These are phyloP conservation scores for Molossus alvarezi DNA, from an alignment of 2,797 vertebrate species.

Conservation along the genomic window DNA sequence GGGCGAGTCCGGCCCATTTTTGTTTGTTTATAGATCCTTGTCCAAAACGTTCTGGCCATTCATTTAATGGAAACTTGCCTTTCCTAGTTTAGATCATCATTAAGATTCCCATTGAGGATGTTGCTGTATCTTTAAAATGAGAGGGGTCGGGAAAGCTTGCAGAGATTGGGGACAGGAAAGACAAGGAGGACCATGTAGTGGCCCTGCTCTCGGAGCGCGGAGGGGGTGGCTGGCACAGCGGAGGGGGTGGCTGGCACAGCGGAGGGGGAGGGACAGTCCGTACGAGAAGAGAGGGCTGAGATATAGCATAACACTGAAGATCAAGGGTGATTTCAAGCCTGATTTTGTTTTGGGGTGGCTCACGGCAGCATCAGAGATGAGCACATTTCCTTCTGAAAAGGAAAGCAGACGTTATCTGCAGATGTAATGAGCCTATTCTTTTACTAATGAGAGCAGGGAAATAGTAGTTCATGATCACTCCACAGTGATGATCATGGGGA, in stretches of 20 bases:
- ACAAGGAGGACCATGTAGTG: not conserved
- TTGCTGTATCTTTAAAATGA: not conserved
- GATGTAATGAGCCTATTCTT: not conserved
- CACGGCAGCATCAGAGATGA: not conserved
- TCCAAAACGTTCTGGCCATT: not conserved
- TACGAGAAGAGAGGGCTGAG: not conserved
- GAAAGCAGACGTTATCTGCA: not conserved
- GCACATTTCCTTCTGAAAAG: constrained; percentile 17
- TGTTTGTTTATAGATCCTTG: not conserved
- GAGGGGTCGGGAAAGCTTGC: not conserved
- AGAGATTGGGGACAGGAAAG: not conserved
- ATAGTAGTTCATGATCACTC: not conserved
- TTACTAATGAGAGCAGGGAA: not conserved
- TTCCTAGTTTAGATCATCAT: not conserved
- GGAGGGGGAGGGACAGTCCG: not conserved
- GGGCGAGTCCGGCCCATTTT: not conserved
- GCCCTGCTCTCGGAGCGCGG: not conserved
- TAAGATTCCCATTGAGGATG: not conserved
- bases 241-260: not conserved
- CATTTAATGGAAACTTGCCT: not conserved
- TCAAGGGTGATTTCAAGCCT: not conserved
- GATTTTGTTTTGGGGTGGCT: not conserved
- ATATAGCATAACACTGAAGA: not conserved
- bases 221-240: too few relatives aligned
- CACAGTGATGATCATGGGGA: not conserved